Evolutionary conservation across 2,113 vertebrate species (phyloP).

Genomic region (Oncorhynchus kisutch): DNA sequence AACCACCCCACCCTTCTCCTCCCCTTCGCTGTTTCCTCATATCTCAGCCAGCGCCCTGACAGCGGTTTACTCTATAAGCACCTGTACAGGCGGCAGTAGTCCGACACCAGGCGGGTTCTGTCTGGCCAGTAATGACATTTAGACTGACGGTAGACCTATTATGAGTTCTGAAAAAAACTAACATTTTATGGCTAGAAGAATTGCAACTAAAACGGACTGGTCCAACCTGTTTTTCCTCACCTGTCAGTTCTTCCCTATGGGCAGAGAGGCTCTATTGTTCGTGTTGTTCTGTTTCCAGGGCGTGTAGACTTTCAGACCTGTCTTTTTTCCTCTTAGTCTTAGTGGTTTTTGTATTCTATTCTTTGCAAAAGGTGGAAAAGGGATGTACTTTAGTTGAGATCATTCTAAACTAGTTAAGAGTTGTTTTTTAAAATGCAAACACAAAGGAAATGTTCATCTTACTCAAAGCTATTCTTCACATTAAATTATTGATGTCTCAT

Average conservation of each 20-base stretch:
- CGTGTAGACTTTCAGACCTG: background rate
- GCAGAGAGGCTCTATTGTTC: constrained; percentile 11
- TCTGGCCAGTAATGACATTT: constrained; percentile 18
- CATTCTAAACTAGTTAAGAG: background rate
- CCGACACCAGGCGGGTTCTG: background rate
- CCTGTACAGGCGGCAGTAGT: background rate
- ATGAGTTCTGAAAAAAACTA: background rate
- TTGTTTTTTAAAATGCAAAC: constrained; percentile 13
- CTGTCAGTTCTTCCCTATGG: constrained; percentile 7
- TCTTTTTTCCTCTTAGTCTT: background rate
- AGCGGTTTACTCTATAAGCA: background rate
- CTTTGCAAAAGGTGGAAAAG: background rate
- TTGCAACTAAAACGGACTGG: constrained; percentile 30
- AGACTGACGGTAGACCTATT: too few relatives aligned
- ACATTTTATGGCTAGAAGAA: background rate
- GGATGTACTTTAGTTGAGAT: background rate
- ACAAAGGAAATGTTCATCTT: constrained; percentile 4
- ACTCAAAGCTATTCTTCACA: background rate
- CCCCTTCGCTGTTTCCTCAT: background rate
- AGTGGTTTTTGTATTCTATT: background rate
- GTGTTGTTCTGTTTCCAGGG: constrained; percentile 28
- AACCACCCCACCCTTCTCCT: background rate
- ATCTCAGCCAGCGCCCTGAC: background rate
- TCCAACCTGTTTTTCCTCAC: constrained; percentile 61
- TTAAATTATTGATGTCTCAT: constrained; percentile 15